phyloP scores from a whole-genome alignment of 2,888 invertebrate species.

The Sesia bembeciformis region DNA sequence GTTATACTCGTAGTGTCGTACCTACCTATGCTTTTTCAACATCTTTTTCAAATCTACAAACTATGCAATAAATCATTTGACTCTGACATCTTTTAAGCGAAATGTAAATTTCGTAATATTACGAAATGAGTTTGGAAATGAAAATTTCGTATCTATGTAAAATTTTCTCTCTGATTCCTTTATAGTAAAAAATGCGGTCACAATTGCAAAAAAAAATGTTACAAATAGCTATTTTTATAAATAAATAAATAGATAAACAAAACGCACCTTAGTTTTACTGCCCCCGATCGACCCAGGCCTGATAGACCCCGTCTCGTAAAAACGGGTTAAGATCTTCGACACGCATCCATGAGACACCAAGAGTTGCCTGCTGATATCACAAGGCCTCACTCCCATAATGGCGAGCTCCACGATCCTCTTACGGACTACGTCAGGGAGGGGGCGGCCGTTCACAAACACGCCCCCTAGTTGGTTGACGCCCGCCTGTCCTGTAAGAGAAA shows the following conservation, averaged over 20 bases:
- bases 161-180: no score
- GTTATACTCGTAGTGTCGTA: no score
- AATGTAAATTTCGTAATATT: no score
- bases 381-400: constrained; percentile 94
- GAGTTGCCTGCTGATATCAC: constrained; percentile 96
- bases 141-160: no score
- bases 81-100: no score
- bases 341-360: constrained; percentile 98
- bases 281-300: constrained; percentile 96
- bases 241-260: no score
- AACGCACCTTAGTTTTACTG: constrained; percentile 85
- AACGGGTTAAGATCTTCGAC: constrained; percentile 95
- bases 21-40: no score
- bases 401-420: constrained; percentile 96
- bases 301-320: constrained; percentile 97
- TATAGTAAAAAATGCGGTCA: no score
- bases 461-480: constrained; percentile 98
- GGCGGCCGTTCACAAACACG: constrained; percentile 98
- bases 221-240: not conserved
- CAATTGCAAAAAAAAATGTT: not conserved
- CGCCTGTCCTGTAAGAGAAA: constrained; percentile 84
- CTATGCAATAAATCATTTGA: no score
- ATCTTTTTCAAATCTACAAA: no score
- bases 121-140: no score
- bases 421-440: constrained; percentile 94